Base-by-base conservation (phyloP, 1,140 invertebrate genomes). In the Cecropterus lyciades region DNA sequence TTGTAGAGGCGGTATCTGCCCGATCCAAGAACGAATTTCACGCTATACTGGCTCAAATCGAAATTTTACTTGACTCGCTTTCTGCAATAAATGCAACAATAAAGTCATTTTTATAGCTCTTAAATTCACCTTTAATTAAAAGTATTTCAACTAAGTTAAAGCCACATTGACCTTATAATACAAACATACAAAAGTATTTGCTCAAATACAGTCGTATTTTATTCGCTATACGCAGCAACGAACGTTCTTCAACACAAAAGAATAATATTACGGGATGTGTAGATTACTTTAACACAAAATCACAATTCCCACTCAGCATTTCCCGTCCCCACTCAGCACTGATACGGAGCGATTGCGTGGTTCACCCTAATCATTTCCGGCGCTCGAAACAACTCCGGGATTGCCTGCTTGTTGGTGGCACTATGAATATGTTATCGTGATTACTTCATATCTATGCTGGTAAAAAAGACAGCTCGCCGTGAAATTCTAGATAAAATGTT, bases 341-440 rank as follows among this genome's bases (percentile, higher is more conserved):
- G 40, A 43, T 43, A 43, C 40, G 40, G 40, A 7, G 40, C 40
- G 40, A 43, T 43, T 14, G 40, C 40, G 40, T 43, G 40, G 40
- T 43, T 43, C n/a, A 7, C 40, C 40, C 40, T 43, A 43, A 43
- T 43, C 40, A 43, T 43, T 43, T 43, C 40, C 40, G 40, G 40
- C 13, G 33, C 33, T 37, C 10, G 33, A 37, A 37, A 37, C 33
- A 37, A 37, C 33, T 37, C 33, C 33, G 33, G 33, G 40, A 43
- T 43, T 43, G 40, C 40, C 13, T 43, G 40, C 40, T 43, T 43
- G 40, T 43, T 43, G n/a, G 2, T 13, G 5, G n/a, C 40, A 14
- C 40, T 43, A 43, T 43, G 40, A 43, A 43, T 43, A 43, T 43
- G 40, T 43, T 43, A 14, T 43, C 40, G 40, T 43, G 40, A 43